These are phyloP conservation scores for Schrankia costaestrigalis DNA, from an alignment of 2,888 invertebrate species.

Conservation along the genomic window DNA sequence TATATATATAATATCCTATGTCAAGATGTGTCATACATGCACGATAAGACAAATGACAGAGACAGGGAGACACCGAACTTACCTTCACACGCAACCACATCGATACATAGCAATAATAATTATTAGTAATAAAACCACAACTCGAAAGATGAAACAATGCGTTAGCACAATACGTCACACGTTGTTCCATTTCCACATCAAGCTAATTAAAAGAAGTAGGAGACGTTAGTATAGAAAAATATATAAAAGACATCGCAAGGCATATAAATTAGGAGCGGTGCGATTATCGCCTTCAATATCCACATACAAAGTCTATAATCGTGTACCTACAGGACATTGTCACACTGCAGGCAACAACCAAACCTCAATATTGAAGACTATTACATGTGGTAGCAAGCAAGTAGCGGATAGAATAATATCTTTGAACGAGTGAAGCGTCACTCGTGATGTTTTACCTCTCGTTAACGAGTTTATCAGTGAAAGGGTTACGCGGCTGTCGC, in stretches of 20 bases:
- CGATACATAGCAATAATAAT: conserved; percentile 42
- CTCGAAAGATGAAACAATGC: conserved; percentile 62
- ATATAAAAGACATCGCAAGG: conserved; percentile 70
- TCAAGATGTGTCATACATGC: conserved; percentile 62
- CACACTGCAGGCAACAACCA: conserved; percentile 74
- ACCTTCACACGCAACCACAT: conserved; percentile 57
- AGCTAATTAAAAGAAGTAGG: conserved; percentile 63
- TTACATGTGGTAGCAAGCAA: conserved; percentile 77
- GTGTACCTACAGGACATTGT: conserved; percentile 56
- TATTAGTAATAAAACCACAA: conserved; percentile 48
- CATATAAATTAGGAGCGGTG: conserved; percentile 70
- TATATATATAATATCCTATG: no score
- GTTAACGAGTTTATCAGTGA: conserved; percentile 98
- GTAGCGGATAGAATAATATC: conserved; percentile 76
- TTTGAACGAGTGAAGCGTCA: conserved; percentile 64
- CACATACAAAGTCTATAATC: conserved; percentile 49
- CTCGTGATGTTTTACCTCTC: conserved; percentile 89
- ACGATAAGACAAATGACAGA: conserved; percentile 60
- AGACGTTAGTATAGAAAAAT: conserved; percentile 63
- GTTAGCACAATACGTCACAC: conserved; percentile 53
- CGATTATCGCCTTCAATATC: conserved; percentile 73
- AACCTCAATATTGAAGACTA: conserved; percentile 72
- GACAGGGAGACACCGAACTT: conserved; percentile 71
- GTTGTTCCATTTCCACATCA: conserved; percentile 67
- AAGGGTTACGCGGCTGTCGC: conserved; percentile 98